phyloP scores from a whole-genome alignment of 2,113 vertebrate species.

The Scatophagus argus region DNA sequence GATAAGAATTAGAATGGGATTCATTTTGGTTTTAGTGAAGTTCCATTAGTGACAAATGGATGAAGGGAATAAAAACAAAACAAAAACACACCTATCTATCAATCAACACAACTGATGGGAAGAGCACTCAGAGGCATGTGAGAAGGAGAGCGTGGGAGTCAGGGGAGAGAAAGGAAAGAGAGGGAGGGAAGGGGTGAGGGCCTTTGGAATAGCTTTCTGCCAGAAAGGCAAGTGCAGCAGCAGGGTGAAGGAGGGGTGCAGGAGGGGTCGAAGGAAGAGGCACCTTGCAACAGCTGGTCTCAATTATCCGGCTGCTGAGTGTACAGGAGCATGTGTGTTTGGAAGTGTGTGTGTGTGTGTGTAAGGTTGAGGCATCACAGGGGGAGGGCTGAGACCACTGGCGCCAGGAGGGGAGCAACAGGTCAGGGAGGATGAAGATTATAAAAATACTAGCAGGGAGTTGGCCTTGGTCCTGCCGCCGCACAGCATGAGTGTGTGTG shows the following conservation, averaged over 20 bases:
- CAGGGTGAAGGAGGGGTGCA: constrained; percentile 60
- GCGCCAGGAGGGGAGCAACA: constrained; percentile 87
- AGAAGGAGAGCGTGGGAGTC: constrained; percentile 16
- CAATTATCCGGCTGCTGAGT: constrained; percentile 82
- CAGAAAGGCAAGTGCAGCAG: constrained; percentile 84
- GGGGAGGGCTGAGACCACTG: constrained; percentile 83
- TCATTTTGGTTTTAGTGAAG: not conserved
- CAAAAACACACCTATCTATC: constrained; percentile 54
- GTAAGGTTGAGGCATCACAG: constrained; percentile 55
- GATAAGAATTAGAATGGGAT: not conserved
- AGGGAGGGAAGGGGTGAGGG: not conserved
- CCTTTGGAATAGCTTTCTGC: constrained; percentile 52
- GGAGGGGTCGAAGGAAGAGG: constrained; percentile 80
- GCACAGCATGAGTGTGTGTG: constrained; percentile 64
- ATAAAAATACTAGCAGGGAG: constrained; percentile 88
- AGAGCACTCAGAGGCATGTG: constrained; percentile 40
- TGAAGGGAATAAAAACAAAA: not conserved
- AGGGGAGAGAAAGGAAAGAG: constrained; percentile 26
- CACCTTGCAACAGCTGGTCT: constrained; percentile 90
- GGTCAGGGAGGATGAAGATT: constrained; percentile 88
- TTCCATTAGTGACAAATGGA: not conserved
- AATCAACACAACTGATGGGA: constrained; percentile 67
- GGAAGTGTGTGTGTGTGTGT: constrained; percentile 48
- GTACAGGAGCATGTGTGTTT: constrained; percentile 67
- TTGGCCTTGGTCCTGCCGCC: constrained; percentile 79